Conservation (phyloP, 2,888 invertebrate species). For the Odontothrips loti region DNA sequence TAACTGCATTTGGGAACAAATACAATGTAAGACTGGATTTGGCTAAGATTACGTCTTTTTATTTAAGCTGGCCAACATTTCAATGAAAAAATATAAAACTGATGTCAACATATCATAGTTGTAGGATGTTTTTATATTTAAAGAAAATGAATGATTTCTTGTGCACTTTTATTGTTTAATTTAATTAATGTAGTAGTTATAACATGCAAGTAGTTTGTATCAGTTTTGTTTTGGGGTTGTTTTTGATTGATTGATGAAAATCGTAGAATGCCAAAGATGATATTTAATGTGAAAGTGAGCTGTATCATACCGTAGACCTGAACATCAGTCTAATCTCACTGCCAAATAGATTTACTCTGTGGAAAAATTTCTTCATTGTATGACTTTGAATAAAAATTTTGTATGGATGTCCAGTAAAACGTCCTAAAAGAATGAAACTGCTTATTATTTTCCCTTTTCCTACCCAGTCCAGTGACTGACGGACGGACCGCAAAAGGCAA, state of each 20-base stretch:
- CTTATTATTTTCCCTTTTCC: no score
- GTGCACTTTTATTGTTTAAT: background rate
- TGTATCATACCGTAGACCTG: background rate
- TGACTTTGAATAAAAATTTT: no score
- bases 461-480: no score
- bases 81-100: background rate
- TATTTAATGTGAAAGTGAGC: constrained; percentile 4
- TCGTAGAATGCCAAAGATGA: constrained; percentile 13
- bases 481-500: no score
- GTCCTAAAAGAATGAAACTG: no score
- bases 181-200: background rate
- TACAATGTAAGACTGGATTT: background rate
- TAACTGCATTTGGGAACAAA: background rate
- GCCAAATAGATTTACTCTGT: background rate
- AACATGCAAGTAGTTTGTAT: no score
- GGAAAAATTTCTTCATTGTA: no score
- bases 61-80: background rate
- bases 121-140: background rate
- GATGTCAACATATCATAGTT: background rate
- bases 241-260: background rate
- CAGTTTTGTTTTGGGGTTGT: background rate
- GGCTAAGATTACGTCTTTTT: background rate
- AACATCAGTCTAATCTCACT: constrained; percentile 5
- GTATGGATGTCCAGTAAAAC: no score
- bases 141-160: background rate